These are phyloP conservation scores for Dolichotis patagonum DNA, from an alignment of 2,113 vertebrate genomes.

Conservation along the genomic window DNA sequence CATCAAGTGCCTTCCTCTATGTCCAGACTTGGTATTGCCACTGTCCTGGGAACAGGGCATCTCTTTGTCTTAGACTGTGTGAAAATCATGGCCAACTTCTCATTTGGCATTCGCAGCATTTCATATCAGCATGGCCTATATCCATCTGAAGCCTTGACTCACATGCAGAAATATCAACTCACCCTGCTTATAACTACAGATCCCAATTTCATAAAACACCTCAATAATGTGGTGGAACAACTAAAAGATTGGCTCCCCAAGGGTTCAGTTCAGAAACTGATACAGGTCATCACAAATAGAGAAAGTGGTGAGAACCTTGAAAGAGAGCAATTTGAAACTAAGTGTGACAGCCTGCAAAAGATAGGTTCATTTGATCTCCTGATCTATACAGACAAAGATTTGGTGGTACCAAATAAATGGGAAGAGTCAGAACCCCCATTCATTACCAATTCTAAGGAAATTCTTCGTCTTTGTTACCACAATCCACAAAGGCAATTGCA, in stretches of 20 bases:
- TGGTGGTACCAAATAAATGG: conserved; percentile 95
- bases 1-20: not conserved
- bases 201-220: not conserved
- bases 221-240: not conserved
- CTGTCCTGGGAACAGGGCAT: not conserved
- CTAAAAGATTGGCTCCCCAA: not conserved
- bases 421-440: conserved; percentile 96
- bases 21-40: not conserved
- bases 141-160: not conserved
- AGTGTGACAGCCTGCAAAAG: not conserved
- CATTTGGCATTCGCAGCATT: not conserved
- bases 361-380: conserved; percentile 97
- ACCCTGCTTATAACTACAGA: not conserved
- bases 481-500: conserved; percentile 96
- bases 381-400: conserved; percentile 96
- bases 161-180: not conserved
- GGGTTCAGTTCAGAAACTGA: not conserved
- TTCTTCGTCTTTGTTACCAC: conserved; percentile 95
- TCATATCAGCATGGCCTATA: not conserved
- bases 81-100: not conserved
- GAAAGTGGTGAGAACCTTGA: not conserved
- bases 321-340: not conserved
- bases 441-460: conserved; percentile 94
- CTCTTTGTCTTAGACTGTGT: not conserved
- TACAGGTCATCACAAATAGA: not conserved